A percentile compares a stretch with the other conserved stretches of the same genome.
Conservation (phyloP, 2,888 invertebrate species). For the Salticus scenicus region DNA sequence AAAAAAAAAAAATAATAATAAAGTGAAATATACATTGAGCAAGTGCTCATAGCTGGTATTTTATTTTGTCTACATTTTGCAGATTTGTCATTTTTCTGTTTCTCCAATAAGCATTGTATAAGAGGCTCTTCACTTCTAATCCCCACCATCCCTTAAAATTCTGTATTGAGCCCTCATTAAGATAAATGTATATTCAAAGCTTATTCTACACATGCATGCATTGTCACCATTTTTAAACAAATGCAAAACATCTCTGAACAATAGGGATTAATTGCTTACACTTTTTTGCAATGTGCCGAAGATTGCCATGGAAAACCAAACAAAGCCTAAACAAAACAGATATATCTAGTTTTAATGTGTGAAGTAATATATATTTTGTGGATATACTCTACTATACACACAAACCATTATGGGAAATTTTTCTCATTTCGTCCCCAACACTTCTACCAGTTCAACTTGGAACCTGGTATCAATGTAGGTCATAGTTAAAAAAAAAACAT, state of each 20-base stretch:
- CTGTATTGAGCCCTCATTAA: slow-evolving; percentile 67
- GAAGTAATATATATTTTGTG: slow-evolving; percentile 64
- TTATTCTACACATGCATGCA: slow-evolving; percentile 68
- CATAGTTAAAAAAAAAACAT: slow-evolving; percentile 38
- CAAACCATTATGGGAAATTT: slow-evolving; percentile 42
- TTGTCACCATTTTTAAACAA: slow-evolving; percentile 65
- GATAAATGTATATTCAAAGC: slow-evolving; percentile 46
- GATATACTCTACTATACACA: slow-evolving; percentile 41
- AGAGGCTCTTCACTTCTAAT: slow-evolving; percentile 44
- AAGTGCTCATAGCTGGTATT: slow-evolving; percentile 55
- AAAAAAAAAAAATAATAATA: slow-evolving; percentile 15
- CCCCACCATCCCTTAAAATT: slow-evolving; percentile 54
- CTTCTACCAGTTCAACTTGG: slow-evolving; percentile 45
- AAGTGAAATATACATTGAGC: background rate
- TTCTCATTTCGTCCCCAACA: slow-evolving; percentile 39
- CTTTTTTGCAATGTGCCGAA: slow-evolving; percentile 46
- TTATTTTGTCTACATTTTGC: slow-evolving; percentile 46
- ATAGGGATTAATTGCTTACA: slow-evolving; percentile 61
- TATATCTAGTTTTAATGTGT: slow-evolving; percentile 67
- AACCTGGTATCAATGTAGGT: slow-evolving; percentile 68
- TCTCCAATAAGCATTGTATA: slow-evolving; percentile 71
- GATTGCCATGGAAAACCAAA: slow-evolving; percentile 70
- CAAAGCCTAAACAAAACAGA: slow-evolving; percentile 66
- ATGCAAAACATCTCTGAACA: slow-evolving; percentile 62
- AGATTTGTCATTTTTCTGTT: slow-evolving; percentile 68